Conservation (phyloP, 1,140 invertebrate species). For the Drosophila obscura region DNA sequence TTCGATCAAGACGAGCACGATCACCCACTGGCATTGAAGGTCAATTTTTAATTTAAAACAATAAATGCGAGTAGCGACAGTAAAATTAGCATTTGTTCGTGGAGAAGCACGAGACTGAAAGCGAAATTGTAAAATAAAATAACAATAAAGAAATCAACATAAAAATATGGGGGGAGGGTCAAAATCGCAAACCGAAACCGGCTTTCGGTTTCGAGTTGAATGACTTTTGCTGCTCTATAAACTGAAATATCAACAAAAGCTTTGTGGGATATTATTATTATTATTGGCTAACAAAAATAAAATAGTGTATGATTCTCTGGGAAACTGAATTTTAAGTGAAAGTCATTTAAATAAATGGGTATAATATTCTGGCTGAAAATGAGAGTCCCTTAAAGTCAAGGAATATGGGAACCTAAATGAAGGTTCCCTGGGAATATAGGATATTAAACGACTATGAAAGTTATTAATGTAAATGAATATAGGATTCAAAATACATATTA, state of each 20-base stretch:
- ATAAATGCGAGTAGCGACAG: conserved; percentile 26
- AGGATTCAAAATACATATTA: no score
- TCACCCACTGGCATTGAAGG: conserved; percentile 10
- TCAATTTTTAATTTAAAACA: conserved; percentile 17
- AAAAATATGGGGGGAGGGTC: conserved; percentile 9
- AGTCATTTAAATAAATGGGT: no score
- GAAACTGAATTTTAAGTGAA: no score
- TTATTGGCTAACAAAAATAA: no score
- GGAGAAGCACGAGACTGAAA: conserved; percentile 35
- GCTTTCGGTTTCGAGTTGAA: conserved; percentile 47
- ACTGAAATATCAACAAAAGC: conserved; percentile 33
- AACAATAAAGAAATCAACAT: conserved; percentile 31
- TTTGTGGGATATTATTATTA: background rate
- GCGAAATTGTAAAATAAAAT: conserved; percentile 26
- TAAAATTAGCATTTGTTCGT: conserved; percentile 11
- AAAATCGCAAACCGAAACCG: conserved; percentile 42
- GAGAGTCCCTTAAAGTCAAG: no score
- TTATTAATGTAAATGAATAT: no score
- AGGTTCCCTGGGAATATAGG: no score
- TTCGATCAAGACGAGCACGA: conserved; percentile 5
- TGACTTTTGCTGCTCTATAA: conserved; percentile 48
- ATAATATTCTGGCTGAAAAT: no score
- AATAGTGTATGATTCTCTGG: no score
- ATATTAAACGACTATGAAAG: no score
- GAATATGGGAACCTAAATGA: no score